phyloP scores from a whole-genome alignment of 1,140 invertebrate genomes.

The Oscheius sp. region DNA sequence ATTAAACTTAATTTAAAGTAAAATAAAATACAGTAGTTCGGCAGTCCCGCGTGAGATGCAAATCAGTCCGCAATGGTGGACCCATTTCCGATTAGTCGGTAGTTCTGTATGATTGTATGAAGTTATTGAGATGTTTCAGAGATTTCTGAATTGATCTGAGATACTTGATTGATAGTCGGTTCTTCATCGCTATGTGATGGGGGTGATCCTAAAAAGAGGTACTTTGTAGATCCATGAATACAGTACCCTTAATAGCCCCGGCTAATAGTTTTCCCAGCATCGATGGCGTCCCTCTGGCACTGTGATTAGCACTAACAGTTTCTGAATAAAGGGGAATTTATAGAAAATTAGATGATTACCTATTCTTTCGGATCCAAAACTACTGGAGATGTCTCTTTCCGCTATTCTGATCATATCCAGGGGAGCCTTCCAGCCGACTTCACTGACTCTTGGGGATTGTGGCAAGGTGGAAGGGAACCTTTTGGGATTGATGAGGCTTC shows the following conservation, averaged over 20 bases:
- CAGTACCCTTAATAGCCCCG: too few species aligned
- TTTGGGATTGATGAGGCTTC: not conserved
- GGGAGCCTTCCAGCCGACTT: not conserved
- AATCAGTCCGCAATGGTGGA: too few species aligned
- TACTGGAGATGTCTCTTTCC: slow-evolving; percentile 1
- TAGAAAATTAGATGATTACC: not conserved
- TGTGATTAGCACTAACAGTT: not conserved
- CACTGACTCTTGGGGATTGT: not conserved
- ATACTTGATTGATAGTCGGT: not conserved
- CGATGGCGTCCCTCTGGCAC: not conserved
- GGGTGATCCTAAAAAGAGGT: too few species aligned
- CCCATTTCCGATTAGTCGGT: too few species aligned
- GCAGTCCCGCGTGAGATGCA: too few species aligned
- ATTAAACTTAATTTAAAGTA: too few species aligned
- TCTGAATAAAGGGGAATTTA: not conserved
- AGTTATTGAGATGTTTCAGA: too few species aligned
- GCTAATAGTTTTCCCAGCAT: too few species aligned
- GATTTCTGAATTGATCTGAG: not conserved
- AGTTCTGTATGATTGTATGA: too few species aligned
- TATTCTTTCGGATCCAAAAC: not conserved
- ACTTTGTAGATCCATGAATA: too few species aligned
- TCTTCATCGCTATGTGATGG: not conserved
- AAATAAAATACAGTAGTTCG: too few species aligned
- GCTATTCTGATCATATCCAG: not conserved
- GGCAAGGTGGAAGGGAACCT: too few species aligned